Percentiles rank a stretch among this genome's conserved stretches.
Evolutionary conservation across 2,113 vertebrate genomes (phyloP).

Genomic region (Cairina moschata): DNA sequence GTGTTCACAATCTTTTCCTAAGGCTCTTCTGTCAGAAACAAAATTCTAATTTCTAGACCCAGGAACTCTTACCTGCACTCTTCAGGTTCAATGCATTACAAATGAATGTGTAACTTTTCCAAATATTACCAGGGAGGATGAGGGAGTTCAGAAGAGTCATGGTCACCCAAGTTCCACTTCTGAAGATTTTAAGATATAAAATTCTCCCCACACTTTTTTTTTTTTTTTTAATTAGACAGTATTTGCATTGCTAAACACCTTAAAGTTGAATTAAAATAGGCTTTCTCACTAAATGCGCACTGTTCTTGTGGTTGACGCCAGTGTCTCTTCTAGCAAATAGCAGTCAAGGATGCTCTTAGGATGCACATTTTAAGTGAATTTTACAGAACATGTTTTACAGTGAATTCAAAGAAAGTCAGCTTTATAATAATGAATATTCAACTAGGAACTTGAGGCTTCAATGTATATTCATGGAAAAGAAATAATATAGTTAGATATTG

Average conservation of each 20-base stretch:
- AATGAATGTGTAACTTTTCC: neutral
- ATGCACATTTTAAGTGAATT: neutral
- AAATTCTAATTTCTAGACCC: neutral
- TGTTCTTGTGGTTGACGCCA: neutral
- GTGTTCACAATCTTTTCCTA: neutral
- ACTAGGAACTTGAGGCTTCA: neutral
- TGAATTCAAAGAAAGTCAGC: neutral
- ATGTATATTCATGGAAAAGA: neutral
- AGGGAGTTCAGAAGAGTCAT: neutral
- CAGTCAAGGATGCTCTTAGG: neutral
- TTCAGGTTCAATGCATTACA: neutral
- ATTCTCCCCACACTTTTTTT: neutral
- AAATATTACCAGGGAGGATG: neutral
- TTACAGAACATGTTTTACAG: neutral
- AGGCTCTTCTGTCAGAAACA: neutral
- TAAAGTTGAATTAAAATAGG: neutral
- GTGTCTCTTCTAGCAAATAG: neutral
- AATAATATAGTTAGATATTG: neutral
- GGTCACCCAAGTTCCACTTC: neutral
- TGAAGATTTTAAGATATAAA: neutral
- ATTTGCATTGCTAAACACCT: neutral
- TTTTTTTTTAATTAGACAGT: neutral
- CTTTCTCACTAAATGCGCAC: neutral
- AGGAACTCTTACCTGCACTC: neutral
- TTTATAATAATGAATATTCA: neutral